Evolutionary conservation across 2,113 vertebrate species (phyloP).

Genomic region (Onychorhynchus coronatus): DNA sequence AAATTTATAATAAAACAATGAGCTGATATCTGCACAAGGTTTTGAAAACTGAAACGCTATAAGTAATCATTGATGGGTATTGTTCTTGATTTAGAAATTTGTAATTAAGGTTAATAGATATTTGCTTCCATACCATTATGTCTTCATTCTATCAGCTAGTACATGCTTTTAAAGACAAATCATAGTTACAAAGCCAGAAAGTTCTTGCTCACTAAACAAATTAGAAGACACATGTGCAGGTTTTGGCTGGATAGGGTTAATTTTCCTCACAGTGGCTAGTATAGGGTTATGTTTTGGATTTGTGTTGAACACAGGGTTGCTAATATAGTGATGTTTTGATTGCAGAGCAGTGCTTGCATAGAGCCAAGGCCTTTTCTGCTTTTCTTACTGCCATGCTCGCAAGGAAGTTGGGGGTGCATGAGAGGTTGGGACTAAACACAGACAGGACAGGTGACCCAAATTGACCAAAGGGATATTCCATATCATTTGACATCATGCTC

Average conservation of each 20-base stretch:
- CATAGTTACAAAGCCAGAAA: background rate
- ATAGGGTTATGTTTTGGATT: background rate
- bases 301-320: background rate
- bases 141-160: background rate
- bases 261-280: background rate
- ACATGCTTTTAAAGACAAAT: background rate
- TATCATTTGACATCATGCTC: background rate
- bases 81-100: background rate
- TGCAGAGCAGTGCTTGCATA: background rate
- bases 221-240: background rate
- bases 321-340: background rate
- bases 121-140: background rate
- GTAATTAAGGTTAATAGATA: background rate
- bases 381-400: accelerated
- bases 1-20: background rate
- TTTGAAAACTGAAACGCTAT: background rate
- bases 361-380: background rate
- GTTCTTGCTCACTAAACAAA: background rate
- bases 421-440: background rate
- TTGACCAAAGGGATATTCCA: background rate
- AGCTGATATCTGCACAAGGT: background rate
- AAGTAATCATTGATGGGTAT: background rate
- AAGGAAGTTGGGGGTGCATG: background rate
- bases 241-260: background rate
- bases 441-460: background rate